Evolutionary conservation across 2,113 vertebrate species (phyloP).

Genomic region (Channa argus): DNA sequence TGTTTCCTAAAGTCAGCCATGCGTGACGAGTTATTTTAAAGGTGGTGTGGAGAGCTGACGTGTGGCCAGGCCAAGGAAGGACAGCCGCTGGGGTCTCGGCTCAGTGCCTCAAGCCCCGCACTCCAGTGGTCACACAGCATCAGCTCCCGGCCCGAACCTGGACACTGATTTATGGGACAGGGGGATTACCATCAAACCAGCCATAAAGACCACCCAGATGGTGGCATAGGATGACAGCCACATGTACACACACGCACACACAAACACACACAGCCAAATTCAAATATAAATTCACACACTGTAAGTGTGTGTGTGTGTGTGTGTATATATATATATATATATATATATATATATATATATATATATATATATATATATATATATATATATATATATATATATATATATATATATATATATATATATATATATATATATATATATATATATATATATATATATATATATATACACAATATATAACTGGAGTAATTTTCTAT

Average conservation of each 20-base stretch:
- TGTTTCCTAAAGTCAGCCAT: conserved; percentile 60
- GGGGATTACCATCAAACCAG: conserved; percentile 81
- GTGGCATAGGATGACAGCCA: conserved; percentile 64
- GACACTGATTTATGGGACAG: conserved; percentile 83
- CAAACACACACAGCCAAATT: conserved; percentile 38
- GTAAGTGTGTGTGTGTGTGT: no score
- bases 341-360: no score
- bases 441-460: no score
- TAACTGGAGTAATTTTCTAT: conserved; percentile 36
- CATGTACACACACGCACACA: conserved; percentile 53
- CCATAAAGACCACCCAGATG: conserved; percentile 83
- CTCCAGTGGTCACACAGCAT: conserved; percentile 75
- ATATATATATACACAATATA: no score
- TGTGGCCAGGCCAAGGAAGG: conserved; percentile 70
- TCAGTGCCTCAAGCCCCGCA: conserved; percentile 71
- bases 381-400: no score
- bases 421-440: no score
- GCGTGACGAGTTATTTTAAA: conserved; percentile 77
- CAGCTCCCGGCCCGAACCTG: conserved; percentile 71
- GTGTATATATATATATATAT: no score
- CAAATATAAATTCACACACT: no score
- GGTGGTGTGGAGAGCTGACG: conserved; percentile 78
- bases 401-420: no score
- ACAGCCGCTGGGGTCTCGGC: conserved; percentile 66
- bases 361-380: no score